Evolutionary conservation across 2,113 vertebrate genomes (phyloP), one percentile per base, ranked within the genome.

Genomic region (Microcebus jonahi): DNA sequence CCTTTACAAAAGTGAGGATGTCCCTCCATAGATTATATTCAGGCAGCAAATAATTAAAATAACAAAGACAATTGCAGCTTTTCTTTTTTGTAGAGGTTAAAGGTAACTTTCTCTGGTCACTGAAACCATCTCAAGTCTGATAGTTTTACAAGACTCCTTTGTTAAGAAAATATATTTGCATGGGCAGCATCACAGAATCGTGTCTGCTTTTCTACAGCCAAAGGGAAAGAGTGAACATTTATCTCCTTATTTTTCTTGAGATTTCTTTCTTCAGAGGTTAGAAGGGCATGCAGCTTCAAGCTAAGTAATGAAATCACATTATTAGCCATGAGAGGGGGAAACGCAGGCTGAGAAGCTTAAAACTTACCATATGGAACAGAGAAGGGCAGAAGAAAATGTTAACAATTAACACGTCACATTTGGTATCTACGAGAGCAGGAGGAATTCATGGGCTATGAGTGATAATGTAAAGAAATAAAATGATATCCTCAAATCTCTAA

Each of bases 251-350:
- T 90, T 94, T 84, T 75, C 57, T 50, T 48, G n/a, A 79, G 63
- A 57, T 91, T 77, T 91, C 83, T 97, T 94, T 97, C 73, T 83
- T 79, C 50, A 48, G n/a, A 68, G 23, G 71, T 93, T 21, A 81
- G 77, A 89, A 93, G 34, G 71, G n/a, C 21, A 18, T 65, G 31
- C 21, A 25, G 61, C 31, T 91, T 91, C 17, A 50, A 63, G 34
- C 11, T 91, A 71, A 85, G 57, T 70, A 77, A 86, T 82, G 20
- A 79, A 77, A 77, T 83, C 50, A 14, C 13, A 70, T 45, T 39
- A 1, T 93, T 88, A 65, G 57, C 71, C 34, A 8, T 1, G 18
- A 63, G 14, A 14, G 31, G 31, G 4, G 18, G 4, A 13, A 34
- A n/a, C 75, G 61, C 13, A 42, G 88, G 4, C 68, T 11, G 31